Percentiles rank a stretch among this genome's conserved stretches.
phyloP scores from a whole-genome alignment of 2,113 vertebrate species.

The Xiphophorus hellerii region DNA sequence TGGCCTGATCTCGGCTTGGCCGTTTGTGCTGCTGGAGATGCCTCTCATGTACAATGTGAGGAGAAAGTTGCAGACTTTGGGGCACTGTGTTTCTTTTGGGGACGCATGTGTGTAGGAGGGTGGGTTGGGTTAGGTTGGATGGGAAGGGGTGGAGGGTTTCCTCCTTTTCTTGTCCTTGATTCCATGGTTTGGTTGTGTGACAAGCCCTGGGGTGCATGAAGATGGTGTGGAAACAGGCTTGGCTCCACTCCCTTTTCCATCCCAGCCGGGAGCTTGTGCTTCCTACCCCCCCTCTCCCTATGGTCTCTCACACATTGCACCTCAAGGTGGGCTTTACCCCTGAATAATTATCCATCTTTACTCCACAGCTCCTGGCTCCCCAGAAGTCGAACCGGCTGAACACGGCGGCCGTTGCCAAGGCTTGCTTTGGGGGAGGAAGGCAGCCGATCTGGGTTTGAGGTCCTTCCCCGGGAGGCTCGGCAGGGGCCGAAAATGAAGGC shows the following conservation, averaged over 20 bases:
- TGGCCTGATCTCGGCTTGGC: slow-evolving; percentile 50
- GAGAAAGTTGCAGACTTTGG: slow-evolving; percentile 33
- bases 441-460: slow-evolving; percentile 42
- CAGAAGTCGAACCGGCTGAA: slow-evolving; percentile 45
- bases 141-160: not conserved
- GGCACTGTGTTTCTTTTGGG: slow-evolving; percentile 34
- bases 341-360: slow-evolving; percentile 67
- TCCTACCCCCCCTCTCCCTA: slow-evolving; percentile 14
- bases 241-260: slow-evolving; percentile 42
- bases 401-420: slow-evolving; percentile 18
- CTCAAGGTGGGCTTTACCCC: slow-evolving; percentile 71
- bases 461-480: slow-evolving; percentile 53
- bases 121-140: not conserved
- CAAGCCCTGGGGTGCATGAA: slow-evolving; percentile 41
- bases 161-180: slow-evolving; percentile 56
- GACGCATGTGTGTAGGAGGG: slow-evolving; percentile 12
- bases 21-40: slow-evolving; percentile 37
- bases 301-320: slow-evolving; percentile 43
- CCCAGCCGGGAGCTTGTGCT: slow-evolving; percentile 55
- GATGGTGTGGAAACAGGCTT: slow-evolving; percentile 66
- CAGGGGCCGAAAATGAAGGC: slow-evolving; percentile 36
- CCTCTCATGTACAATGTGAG: slow-evolving; percentile 36
- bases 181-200: slow-evolving; percentile 54
- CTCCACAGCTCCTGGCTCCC: slow-evolving; percentile 43
- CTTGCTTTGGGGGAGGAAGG: slow-evolving; percentile 38